phyloP scores from a whole-genome alignment of 2,888 invertebrate genomes.

The Ophonus ardosiacus region DNA sequence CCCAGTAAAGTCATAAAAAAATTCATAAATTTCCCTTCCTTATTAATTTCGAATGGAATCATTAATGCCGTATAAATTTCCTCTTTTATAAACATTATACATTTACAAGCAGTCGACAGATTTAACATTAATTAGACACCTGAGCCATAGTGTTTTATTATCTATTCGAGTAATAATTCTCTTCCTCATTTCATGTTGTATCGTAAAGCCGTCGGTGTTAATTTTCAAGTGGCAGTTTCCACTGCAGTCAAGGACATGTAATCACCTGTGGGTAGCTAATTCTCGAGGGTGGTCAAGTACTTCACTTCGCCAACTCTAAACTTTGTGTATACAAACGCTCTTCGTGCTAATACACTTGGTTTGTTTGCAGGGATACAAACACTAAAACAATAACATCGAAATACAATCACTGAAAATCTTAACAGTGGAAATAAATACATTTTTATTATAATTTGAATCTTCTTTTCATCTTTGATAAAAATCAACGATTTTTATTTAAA shows the following conservation, averaged over 20 bases:
- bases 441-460: no score
- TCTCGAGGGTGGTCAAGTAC: constrained; percentile 17
- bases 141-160: constrained; percentile 5
- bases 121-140: constrained; percentile 8
- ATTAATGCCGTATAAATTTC: constrained; percentile 34
- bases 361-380: neutral
- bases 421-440: no score
- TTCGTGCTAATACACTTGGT: neutral
- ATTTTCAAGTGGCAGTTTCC: neutral
- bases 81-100: constrained; percentile 31
- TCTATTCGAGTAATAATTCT: constrained; percentile 3
- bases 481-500: no score
- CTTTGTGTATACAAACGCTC: constrained; percentile 26
- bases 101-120: neutral
- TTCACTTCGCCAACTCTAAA: constrained; percentile 13
- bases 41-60: constrained; percentile 23
- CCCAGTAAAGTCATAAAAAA: constrained; percentile 3
- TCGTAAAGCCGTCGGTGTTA: neutral
- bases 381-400: no score
- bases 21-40: neutral
- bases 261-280: constrained; percentile 38
- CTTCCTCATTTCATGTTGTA: neutral
- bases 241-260: constrained; percentile 29
- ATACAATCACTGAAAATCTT: no score
- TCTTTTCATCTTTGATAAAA: no score